A percentile compares a stretch with the other conserved stretches of the same genome.
Conservation (phyloP, 2,797 vertebrate species). For the Anisognathus igniventris region DNA sequence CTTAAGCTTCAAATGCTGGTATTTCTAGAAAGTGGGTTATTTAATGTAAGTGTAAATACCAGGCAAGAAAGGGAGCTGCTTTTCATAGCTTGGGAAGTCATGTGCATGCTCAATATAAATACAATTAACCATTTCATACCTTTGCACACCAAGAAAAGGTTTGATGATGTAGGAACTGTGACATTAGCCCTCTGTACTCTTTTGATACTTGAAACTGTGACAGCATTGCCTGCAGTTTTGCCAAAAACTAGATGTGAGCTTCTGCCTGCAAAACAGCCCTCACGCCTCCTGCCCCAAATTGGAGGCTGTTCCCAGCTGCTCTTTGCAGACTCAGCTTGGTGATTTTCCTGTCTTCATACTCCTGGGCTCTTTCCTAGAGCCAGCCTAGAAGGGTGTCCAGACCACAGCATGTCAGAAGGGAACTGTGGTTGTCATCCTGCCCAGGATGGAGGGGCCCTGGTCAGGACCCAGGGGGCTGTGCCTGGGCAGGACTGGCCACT, state of each 20-base stretch:
- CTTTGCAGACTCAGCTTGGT: neutral
- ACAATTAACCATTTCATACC: neutral
- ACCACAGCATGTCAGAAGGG: neutral
- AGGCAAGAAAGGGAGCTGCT: neutral
- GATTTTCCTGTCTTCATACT: neutral
- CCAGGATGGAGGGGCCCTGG: neutral
- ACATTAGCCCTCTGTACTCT: neutral
- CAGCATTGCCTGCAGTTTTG: neutral
- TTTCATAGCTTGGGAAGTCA: neutral
- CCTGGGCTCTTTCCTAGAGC: neutral
- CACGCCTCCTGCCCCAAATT: neutral
- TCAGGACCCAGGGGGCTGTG: fast-evolving
- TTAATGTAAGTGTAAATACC: neutral
- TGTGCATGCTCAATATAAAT: neutral
- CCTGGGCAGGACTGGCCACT: fast-evolving
- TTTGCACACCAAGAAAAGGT: neutral
- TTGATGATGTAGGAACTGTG: neutral
- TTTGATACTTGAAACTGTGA: neutral
- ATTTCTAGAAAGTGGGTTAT: neutral
- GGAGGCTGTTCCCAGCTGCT: neutral
- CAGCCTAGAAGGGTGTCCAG: neutral
- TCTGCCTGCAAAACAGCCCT: neutral
- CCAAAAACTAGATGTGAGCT: neutral
- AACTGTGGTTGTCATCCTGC: neutral
- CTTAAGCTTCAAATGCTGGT: neutral